Conservation (phyloP, 2,888 invertebrate genomes). For the Hypsopygia costalis region DNA sequence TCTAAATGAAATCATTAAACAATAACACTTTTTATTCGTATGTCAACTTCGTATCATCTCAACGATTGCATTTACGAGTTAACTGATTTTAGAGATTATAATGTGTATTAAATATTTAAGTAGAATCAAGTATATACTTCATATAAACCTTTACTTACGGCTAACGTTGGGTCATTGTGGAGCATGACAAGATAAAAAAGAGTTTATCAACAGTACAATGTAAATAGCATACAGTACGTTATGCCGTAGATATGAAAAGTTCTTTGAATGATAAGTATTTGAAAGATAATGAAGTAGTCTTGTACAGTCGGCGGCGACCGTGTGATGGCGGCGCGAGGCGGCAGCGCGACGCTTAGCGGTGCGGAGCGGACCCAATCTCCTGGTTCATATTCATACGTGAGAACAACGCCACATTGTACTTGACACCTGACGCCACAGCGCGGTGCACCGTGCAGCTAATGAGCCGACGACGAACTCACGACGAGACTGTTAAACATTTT, state of each 20-base stretch:
- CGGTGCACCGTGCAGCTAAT: conserved; percentile 20
- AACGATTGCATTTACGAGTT: too few species aligned
- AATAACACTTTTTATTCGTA: too few species aligned
- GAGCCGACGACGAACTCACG: conserved; percentile 13
- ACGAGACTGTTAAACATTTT: conserved; percentile 20
- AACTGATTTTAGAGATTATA: too few species aligned
- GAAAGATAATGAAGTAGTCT: conserved; percentile 36
- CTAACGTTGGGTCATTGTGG: background rate
- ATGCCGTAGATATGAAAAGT: background rate
- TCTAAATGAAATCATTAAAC: too few species aligned
- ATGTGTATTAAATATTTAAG: too few species aligned
- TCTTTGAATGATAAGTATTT: conserved; percentile 39
- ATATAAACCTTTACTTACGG: background rate
- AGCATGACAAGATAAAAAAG: background rate
- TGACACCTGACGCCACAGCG: conserved; percentile 30
- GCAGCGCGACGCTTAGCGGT: conserved; percentile 25
- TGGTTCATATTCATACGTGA: conserved; percentile 40
- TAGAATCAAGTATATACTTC: too few species aligned
- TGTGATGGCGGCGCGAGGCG: background rate
- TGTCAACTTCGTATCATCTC: too few species aligned
- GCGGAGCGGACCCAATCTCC: conserved; percentile 38
- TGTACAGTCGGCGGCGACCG: background rate
- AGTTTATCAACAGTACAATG: background rate
- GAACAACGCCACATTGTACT: conserved; percentile 49
- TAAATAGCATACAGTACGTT: background rate